Conservation (phyloP, 2,113 vertebrate genomes). For the Otus sunia region DNA sequence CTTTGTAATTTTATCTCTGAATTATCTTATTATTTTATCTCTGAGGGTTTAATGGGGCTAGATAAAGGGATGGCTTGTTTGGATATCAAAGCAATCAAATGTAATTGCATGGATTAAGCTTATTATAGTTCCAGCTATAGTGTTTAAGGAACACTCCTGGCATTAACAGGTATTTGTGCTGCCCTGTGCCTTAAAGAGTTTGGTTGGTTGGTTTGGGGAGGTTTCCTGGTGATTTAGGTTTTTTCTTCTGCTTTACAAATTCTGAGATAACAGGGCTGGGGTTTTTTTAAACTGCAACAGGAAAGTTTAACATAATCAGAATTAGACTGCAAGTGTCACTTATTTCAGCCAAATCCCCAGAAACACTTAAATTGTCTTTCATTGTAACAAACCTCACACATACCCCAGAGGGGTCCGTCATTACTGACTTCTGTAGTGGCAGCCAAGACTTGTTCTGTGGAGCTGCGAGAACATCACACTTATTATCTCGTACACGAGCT, state of each 20-base stretch:
- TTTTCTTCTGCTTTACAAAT: not conserved
- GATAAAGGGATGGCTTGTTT: not conserved
- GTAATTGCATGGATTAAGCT: not conserved
- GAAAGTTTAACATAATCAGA: not conserved
- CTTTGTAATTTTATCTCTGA: not conserved
- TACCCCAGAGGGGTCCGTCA: not conserved
- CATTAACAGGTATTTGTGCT: not conserved
- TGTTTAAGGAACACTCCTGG: not conserved
- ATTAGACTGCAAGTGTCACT: rapidly evolving
- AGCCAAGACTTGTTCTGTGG: not conserved
- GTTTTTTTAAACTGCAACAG: not conserved
- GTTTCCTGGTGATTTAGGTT: not conserved
- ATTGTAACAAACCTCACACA: not conserved
- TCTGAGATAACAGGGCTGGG: not conserved
- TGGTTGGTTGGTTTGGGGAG: not conserved
- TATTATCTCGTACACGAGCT: not conserved
- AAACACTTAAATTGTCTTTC: not conserved
- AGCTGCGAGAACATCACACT: not conserved
- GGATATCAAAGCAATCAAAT: constrained; percentile 1
- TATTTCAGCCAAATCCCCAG: not conserved
- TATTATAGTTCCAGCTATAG: not conserved
- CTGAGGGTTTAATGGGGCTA: not conserved
- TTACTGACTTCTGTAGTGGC: not conserved
- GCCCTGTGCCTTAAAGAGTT: not conserved
- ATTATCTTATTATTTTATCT: not conserved